Base-by-base conservation (phyloP, 2,113 vertebrate genomes). In the Suncus etruscus region DNA sequence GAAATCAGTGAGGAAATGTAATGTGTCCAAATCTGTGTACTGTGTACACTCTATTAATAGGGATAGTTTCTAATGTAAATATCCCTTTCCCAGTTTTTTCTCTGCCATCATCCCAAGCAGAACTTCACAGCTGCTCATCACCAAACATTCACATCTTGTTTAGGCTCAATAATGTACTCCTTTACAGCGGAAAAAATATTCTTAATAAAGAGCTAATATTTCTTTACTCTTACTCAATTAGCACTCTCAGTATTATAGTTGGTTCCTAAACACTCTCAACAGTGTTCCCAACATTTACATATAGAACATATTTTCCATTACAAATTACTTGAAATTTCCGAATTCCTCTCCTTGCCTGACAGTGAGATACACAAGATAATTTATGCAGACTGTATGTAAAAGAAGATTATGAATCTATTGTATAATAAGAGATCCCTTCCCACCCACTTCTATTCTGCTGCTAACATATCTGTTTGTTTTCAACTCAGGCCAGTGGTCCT, bases 61-160 rank as follows among this genome's bases (percentile, higher is more conserved):
- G n/a, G n/a, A 63, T 82, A 82, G 15, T 32, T 9, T 29, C 27
- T 8, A 61, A 1, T 65, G 51, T 83, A 65, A 70, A 63, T 29
- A 29, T 72, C 32, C 61, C 31, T 70, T 73, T 87, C 68, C 58
- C 22, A 87, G 15, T 81, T 68, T 84, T 54, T 65, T 87, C 22
- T 15, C 25, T 1, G 1, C 48, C 66, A 4, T 50, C 39, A 45
- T 82, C 47, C 15, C 31, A 61, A 1, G 16, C 0, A n/a, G 84
- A 90, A n/a, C 6, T 50, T 75, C n/a, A 11, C 14, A 6, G 32
- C 63, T 25, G 5, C 32, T 69, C 25, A 27, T 6, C 16, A 32
- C 4, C 8, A 2, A 16, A 15, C 25, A 12, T 68, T 91, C 2
- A 16, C 32, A n/a, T 29, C 76, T 39, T 14, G 66, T 24, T 74